phyloP scores from a whole-genome alignment of 2,113 vertebrate species.

The Tupaia chinensis region DNA sequence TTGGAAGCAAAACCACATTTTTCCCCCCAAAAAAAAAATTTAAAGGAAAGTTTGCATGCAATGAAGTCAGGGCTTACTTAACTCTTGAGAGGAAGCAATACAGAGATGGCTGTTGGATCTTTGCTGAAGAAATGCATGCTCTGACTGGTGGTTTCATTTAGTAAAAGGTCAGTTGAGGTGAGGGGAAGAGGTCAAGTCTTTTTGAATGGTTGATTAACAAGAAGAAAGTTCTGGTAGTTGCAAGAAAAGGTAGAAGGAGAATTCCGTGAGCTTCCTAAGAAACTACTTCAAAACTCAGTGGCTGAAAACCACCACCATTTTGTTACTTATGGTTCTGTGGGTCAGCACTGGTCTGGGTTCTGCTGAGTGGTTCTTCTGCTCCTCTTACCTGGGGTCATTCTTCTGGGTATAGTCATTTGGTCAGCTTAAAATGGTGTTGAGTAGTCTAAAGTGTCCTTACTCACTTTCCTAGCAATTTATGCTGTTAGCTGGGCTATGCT shows the following conservation, averaged over 20 bases:
- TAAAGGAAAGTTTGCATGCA: slow-evolving; percentile 64
- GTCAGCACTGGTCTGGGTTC: slow-evolving; percentile 25
- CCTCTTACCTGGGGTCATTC: neutral
- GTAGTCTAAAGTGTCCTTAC: neutral
- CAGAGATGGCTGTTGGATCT: neutral
- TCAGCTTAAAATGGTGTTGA: neutral
- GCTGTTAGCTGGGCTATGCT: neutral
- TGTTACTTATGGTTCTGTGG: neutral
- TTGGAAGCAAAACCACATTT: slow-evolving; percentile 83
- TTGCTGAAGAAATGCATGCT: neutral
- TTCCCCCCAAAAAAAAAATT: slow-evolving; percentile 25
- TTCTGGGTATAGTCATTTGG: neutral
- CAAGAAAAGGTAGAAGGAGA: neutral
- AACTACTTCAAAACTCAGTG: neutral
- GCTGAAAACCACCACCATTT: neutral
- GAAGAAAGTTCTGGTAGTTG: neutral
- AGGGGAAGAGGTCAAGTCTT: neutral
- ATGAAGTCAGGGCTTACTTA: slow-evolving; percentile 83
- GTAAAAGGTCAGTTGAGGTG: neutral
- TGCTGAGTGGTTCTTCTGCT: neutral
- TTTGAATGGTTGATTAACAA: neutral
- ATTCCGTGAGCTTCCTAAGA: neutral
- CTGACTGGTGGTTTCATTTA: neutral
- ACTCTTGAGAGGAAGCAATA: slow-evolving; percentile 57
- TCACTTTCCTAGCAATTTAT: neutral